Evolutionary conservation across 2,797 vertebrate species (phyloP), one percentile per base, ranked within the genome.

Genomic region (Epinephelus malabaricus): DNA sequence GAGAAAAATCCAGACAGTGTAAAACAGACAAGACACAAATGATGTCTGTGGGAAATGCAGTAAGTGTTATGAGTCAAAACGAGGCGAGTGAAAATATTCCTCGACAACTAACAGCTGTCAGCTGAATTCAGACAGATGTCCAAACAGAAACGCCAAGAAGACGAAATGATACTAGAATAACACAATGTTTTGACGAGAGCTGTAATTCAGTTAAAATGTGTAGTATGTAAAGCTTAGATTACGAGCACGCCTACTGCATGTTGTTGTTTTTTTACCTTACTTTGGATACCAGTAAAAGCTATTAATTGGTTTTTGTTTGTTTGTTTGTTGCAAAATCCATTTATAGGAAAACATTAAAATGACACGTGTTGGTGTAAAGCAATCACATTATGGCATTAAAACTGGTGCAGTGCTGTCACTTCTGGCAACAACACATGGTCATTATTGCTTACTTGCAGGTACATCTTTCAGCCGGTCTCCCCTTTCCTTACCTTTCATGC

Each of bases 331-430:
- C 19, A 0, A 55, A 65, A 76, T 66, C 7, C 43, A 43, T 80
- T 75, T 23, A 76, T 21, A 70, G 27, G 12, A 43, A 56, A 72
- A 46, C 50, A 73, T 72, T 50, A 60, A 88, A 86, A 69, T 62
- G 72, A 74, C 69, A 78, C 55, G 71, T 25, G 65, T 19, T 40
- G 63, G 47, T 66, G 46, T 75, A 59, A 83, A 78, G 72, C 68
- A 71, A 66, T 79, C 68, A 63, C 56, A 46, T 79, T 59, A 83
- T 63, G 17, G 55, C 67, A 65, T 73, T 78, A 64, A 69, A 86
- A 76, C 43, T 88, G 86, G 45, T 88, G 86, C 84, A 86, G 67
- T 87, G 88, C 85, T 86, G 85, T 89, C 85, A 88, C 75, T 91
- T 82, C 73, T 86, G 88, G 83, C 78, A 87, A 85, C 66, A 86